A percentile compares a stretch with the other conserved stretches of the same genome.
Conservation (phyloP, 2,113 vertebrate species). For the Percina caprodes region DNA sequence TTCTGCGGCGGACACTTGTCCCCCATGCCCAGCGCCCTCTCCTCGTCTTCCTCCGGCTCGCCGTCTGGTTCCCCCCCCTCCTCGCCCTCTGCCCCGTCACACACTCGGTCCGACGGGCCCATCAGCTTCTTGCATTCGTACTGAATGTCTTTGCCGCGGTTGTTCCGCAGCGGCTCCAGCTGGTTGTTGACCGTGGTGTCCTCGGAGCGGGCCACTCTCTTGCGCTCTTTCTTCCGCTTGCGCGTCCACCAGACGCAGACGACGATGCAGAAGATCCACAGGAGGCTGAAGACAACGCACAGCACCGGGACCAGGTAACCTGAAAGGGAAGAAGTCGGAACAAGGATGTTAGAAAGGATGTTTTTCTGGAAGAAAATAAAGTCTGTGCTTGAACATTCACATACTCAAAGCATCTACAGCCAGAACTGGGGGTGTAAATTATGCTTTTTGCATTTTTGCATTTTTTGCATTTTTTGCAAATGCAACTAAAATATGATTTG, state of each 20-base stretch:
- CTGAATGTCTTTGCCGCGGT: conserved; percentile 86
- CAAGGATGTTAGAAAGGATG: background rate
- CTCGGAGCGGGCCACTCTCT: conserved; percentile 82
- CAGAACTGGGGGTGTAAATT: too few relatives aligned
- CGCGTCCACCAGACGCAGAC: conserved; percentile 94
- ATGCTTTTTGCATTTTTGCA: too few relatives aligned
- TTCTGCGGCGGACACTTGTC: conserved; percentile 88
- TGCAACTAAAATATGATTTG: too few relatives aligned
- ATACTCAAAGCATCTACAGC: background rate
- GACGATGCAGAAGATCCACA: conserved; percentile 91
- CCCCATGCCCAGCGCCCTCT: conserved; percentile 66
- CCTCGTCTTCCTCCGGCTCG: conserved; percentile 78
- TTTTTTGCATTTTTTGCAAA: too few relatives aligned
- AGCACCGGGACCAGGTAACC: conserved; percentile 91
- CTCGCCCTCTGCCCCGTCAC: conserved; percentile 84
- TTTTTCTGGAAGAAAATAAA: background rate
- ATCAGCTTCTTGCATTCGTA: conserved; percentile 92
- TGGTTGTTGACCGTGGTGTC: conserved; percentile 93
- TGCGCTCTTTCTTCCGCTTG: conserved; percentile 93
- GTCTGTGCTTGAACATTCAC: background rate
- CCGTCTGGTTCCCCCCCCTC: conserved; percentile 90
- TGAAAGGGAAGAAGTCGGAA: conserved; percentile 46
- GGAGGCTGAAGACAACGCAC: conserved; percentile 88
- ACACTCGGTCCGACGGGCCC: conserved; percentile 86
- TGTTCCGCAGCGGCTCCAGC: conserved; percentile 89